A percentile compares a stretch with the other conserved stretches of the same genome.
phyloP scores from a whole-genome alignment of 2,113 vertebrate genomes.

The Catharus fuscescens region DNA sequence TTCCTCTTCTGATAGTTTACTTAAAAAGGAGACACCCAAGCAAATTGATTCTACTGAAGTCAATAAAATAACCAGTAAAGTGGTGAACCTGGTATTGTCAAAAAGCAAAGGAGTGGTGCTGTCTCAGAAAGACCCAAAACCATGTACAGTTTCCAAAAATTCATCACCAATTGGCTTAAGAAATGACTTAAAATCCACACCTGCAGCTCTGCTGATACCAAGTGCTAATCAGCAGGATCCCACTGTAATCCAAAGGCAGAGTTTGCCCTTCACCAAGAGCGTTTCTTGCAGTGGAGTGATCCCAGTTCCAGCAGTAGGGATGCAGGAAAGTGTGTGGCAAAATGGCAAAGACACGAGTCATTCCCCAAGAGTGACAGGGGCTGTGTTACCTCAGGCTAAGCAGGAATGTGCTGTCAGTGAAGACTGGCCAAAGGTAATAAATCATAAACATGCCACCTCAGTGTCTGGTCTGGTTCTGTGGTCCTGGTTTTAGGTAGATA shows the following conservation, averaged over 20 bases:
- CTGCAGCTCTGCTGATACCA: not conserved
- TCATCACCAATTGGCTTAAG: conserved; percentile 9
- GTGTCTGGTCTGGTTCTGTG: not conserved
- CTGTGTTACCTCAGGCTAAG: conserved; percentile 34
- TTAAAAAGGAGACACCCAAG: conserved; percentile 51
- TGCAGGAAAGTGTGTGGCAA: conserved; percentile 19
- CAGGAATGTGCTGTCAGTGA: conserved; percentile 60
- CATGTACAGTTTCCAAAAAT: not conserved
- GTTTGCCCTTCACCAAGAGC: conserved; percentile 7
- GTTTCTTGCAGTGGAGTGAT: conserved; percentile 25
- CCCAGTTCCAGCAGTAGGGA: conserved; percentile 29
- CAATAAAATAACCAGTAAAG: conserved; percentile 67
- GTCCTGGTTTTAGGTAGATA: not conserved
- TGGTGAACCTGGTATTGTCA: conserved; percentile 73
- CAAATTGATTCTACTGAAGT: conserved; percentile 45
- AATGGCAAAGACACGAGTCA: conserved; percentile 29
- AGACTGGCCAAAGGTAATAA: conserved; percentile 76
- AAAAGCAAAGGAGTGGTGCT: conserved; percentile 64
- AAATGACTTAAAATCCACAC: conserved; percentile 42
- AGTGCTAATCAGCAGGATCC: conserved; percentile 9
- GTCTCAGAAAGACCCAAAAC: conserved; percentile 29
- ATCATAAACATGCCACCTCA: not conserved
- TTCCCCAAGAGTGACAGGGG: conserved; percentile 50
- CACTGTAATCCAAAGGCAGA: conserved; percentile 30
- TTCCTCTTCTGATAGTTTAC: conserved; percentile 45